A percentile compares a stretch with the other conserved stretches of the same genome.
Evolutionary conservation across 2,113 vertebrate species (phyloP).

Genomic region (Seriola rivoliana): DNA sequence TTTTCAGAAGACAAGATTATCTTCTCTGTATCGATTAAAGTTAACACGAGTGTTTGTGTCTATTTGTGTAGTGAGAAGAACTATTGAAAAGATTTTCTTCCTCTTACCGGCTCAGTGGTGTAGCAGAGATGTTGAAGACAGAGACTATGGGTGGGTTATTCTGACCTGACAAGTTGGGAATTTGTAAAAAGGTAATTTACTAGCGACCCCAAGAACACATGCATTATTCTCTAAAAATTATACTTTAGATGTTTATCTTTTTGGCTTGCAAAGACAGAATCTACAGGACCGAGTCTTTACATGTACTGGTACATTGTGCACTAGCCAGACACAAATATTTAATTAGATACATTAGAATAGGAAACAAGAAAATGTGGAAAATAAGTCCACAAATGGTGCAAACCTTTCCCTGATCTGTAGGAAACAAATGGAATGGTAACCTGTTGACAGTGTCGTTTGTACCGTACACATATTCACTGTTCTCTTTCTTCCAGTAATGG

Average conservation of each 20-base stretch:
- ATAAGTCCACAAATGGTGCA: too few relatives aligned
- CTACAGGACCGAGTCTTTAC: background rate
- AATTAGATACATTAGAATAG: too few relatives aligned
- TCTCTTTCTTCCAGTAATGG: too few relatives aligned
- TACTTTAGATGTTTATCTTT: too few relatives aligned
- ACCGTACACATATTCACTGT: too few relatives aligned
- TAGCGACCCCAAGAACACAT: background rate
- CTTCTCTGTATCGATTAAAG: conserved; percentile 49
- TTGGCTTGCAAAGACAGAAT: too few relatives aligned
- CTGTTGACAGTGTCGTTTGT: too few relatives aligned
- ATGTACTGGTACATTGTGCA: background rate
- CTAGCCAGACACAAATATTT: background rate
- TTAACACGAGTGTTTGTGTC: background rate
- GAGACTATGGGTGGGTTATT: background rate
- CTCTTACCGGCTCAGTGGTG: background rate
- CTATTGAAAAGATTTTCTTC: background rate
- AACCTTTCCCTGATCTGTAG: too few relatives aligned
- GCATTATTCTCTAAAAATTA: too few relatives aligned
- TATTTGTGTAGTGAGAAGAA: background rate
- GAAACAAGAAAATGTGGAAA: too few relatives aligned
- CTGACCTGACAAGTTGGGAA: background rate
- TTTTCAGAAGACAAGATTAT: conserved; percentile 51
- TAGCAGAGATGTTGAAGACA: background rate
- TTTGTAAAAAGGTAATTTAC: background rate
- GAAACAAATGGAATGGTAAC: too few relatives aligned